Percentiles rank a stretch among this genome's conserved stretches.
These are phyloP conservation scores for Cassiopea andromeda DNA, from an alignment of 30 jellyfish, hydroid and myxozoan species.

Conservation along the genomic window DNA sequence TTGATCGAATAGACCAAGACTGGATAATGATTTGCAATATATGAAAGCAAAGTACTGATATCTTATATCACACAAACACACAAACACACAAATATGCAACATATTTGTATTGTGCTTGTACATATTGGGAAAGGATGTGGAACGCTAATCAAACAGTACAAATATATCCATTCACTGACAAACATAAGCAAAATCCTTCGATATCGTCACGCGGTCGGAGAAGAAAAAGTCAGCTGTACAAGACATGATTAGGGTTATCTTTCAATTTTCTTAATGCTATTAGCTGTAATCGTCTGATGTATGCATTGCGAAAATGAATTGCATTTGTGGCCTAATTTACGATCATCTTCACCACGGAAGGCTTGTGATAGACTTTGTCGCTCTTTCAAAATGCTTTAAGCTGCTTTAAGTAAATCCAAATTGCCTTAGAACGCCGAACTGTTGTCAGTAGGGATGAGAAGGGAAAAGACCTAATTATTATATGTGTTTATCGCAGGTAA, in stretches of 20 bases:
- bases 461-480: not conserved
- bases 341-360: not conserved
- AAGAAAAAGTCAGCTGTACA: not conserved
- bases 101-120: no score
- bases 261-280: slow-evolving; percentile 27
- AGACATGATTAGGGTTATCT: not conserved
- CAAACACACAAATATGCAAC: no score
- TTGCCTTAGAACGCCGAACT: slow-evolving; percentile 29
- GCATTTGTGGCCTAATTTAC: slow-evolving; percentile 9
- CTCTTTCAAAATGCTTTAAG: slow-evolving; percentile 32
- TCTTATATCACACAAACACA: no score
- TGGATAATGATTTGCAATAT: no score
- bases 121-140: not conserved
- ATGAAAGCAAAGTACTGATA: no score
- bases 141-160: not conserved
- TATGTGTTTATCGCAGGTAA: not conserved
- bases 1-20: no score
- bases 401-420: slow-evolving; percentile 43
- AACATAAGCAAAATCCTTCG: not conserved
- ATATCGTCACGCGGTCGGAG: not conserved
- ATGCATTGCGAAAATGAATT: not conserved
- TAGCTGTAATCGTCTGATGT: slow-evolving; percentile 12
- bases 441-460: not conserved
- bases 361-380: slow-evolving; percentile 42
- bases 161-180: not conserved